Base-by-base conservation (phyloP, 2,888 invertebrate species). In the Drosophila limbata region DNA sequence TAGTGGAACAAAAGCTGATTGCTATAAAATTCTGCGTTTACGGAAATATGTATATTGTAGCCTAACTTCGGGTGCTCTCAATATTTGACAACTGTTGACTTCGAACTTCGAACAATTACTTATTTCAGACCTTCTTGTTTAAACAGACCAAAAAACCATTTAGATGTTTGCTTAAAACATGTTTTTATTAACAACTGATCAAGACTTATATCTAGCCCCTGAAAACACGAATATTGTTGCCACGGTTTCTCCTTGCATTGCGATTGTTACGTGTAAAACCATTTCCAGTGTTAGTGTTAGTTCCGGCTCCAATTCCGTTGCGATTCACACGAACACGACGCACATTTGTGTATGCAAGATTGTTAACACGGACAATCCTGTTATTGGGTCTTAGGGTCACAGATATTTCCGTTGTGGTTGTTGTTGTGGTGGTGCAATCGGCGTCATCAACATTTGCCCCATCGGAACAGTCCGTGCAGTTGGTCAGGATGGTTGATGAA, bases 351-450 rank as follows among this genome's bases (percentile, higher is more conserved):
- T 60, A 73, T 15, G 19, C 0, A 73, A 73, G 9, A 40, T 72
- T 61, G 15, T 0, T 11, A 5, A 73, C 0, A 1, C 52, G 37
- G 1, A 69, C n/a, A 1, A n/a, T 39, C 4, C 13, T 15, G 4
- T 9, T 1, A 15, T 37, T 57, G n/a, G 35, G 15, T 11, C 35
- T 17, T 0, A 69, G 21, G 3, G 69, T 44, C 2, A 51, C 19
- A 0, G 52, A 10, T 0, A 37, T 15, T 15, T 3, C 21, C 5
- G 73, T 42, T 19, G 72, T 73, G 0, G 74, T 61, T 2, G 73
- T 67, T 8, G 73, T 52, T 6, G 74, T 53, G 17, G 74, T 59
- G 31, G 68, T 64, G 31, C 73, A 73, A 37, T 73, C 73, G 1
- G 0, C 55, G 19, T 63, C 4, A 0, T 21, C 3, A 0, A 9